A percentile compares a stretch with the other conserved stretches of the same genome.
Conservation (phyloP, 2,888 invertebrate species). For the Molanna angustata region DNA sequence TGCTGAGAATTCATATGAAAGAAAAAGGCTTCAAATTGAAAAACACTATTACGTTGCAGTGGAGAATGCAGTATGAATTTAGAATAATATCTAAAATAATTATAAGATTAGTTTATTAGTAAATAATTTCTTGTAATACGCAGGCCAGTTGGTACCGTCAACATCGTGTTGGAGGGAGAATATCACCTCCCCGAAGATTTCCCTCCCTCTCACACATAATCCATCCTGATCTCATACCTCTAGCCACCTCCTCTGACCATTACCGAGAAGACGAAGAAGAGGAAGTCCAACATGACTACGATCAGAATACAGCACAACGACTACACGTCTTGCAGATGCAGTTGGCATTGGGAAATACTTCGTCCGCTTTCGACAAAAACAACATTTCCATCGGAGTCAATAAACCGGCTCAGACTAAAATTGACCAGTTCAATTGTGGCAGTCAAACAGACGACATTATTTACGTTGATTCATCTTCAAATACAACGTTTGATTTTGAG, state of each 20-base stretch:
- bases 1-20: too few relatives aligned
- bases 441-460: slow-evolving; percentile 49
- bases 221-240: slow-evolving; percentile 42
- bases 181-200: slow-evolving; percentile 39
- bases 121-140: too few relatives aligned
- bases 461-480: slow-evolving; percentile 39
- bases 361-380: slow-evolving; percentile 44
- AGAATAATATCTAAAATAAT: too few relatives aligned
- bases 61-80: too few relatives aligned
- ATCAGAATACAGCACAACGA: slow-evolving; percentile 42
- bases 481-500: slow-evolving; percentile 9
- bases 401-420: slow-evolving; percentile 45
- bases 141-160: slow-evolving; percentile 54
- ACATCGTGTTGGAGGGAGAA: slow-evolving; percentile 47
- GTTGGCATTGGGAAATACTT: slow-evolving; percentile 45
- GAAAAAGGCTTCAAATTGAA: too few relatives aligned
- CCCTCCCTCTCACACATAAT: slow-evolving; percentile 34
- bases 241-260: slow-evolving; percentile 15
- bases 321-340: slow-evolving; percentile 49
- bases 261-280: slow-evolving; percentile 36
- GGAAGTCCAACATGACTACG: slow-evolving; percentile 26
- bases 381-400: slow-evolving; percentile 46
- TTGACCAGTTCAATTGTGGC: slow-evolving; percentile 44
- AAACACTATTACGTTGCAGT: too few relatives aligned
- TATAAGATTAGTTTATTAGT: too few relatives aligned